Conservation (phyloP, 2,888 invertebrate genomes). For the Buathra laborator region DNA sequence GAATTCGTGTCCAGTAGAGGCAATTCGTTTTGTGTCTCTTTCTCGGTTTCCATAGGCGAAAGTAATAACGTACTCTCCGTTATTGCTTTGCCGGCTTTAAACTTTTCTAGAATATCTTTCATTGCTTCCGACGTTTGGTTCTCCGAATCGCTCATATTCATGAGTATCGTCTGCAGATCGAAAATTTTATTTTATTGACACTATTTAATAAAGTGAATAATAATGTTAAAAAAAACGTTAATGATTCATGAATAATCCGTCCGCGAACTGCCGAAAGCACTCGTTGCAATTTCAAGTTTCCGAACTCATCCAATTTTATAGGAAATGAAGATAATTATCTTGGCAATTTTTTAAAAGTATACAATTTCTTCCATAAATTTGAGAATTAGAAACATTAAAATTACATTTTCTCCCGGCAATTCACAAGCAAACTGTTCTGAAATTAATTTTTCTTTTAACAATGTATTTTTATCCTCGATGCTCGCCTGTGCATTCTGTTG, state of each 20-base stretch:
- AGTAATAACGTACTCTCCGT: conserved; percentile 61
- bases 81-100: conserved; percentile 68
- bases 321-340: too few species aligned
- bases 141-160: conserved; percentile 70
- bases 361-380: too few species aligned
- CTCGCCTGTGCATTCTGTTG: conserved; percentile 70
- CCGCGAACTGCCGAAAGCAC: too few species aligned
- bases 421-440: too few species aligned
- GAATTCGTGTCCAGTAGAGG: conserved; percentile 69
- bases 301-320: too few species aligned
- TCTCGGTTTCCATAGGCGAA: conserved; percentile 47
- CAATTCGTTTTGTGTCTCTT: conserved; percentile 61
- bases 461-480: neutral
- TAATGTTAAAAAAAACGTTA: neutral
- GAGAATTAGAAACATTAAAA: too few species aligned
- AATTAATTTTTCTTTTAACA: too few species aligned
- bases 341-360: too few species aligned
- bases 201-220: neutral
- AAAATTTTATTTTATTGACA: neutral
- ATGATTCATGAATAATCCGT: too few species aligned
- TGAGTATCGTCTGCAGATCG: conserved; percentile 60
- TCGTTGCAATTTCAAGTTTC: too few species aligned
- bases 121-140: conserved; percentile 71
- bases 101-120: conserved; percentile 71
- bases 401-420: too few species aligned